Evolutionary conservation across 2,888 invertebrate genomes (phyloP), one percentile per base, ranked within the genome.

Genomic region (Clostera curtula): DNA sequence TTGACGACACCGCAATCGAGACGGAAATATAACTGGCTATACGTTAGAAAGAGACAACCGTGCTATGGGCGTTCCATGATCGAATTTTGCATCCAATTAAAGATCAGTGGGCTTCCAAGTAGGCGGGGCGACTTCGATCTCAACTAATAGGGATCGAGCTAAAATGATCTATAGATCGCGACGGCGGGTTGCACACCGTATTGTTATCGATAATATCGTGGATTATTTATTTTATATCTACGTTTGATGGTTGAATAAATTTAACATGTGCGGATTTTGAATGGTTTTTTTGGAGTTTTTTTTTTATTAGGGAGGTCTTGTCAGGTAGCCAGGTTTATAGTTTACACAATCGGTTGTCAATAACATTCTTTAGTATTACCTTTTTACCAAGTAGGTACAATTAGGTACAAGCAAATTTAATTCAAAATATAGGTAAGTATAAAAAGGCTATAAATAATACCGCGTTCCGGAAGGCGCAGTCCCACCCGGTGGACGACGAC

Each of bases 131-230:
- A 56, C 17, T 40, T 43, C 53, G 66, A 67, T 68, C 62, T 72
- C 74, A 62, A 64, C 80, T 80, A 83, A 82, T 80, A 75, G 73
- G 72, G 70, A 74, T 74, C 68, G 69, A 76, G 71, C 53, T 64
- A 66, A 77, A 79, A 83, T 82, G 83, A 83, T 82, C 79, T 79
- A 82, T 79, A 79, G 82, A 79, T 75, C 75, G 55, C 56, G 61
- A 69, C 58, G 22, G 21, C 21, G 23, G 62, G 55, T 56, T 49
- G 65, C 62, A 63, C 59, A 62, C 61, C 59, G 76, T 71, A 82
- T 82, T 82, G 79, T 82, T 77, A 72, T 74, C 71, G 65, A 63
- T 68, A 61, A 68, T 70, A 73, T 73, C 66, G 60, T 66, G 67
- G 69, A 71, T 65, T 70, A 69, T 70, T 76, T 74, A 70, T 74